phyloP scores from a whole-genome alignment of 2,888 invertebrate genomes.

The Eupithecia centaureata region DNA sequence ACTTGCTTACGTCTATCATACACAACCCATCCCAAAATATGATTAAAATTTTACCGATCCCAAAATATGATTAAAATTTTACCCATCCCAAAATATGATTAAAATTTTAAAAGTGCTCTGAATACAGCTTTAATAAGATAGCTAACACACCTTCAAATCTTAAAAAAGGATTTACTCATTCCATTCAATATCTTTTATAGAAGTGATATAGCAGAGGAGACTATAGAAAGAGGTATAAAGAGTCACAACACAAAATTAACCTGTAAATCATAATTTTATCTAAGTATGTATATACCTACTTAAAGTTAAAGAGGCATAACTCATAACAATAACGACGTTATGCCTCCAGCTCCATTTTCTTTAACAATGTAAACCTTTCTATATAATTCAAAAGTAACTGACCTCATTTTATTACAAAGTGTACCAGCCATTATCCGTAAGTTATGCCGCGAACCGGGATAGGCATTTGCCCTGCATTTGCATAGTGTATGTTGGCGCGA shows the following conservation, averaged over 20 bases:
- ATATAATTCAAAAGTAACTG: slow-evolving; percentile 9
- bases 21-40: too few relatives aligned
- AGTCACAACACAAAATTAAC: neutral
- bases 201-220: neutral
- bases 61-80: too few relatives aligned
- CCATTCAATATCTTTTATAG: neutral
- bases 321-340: neutral
- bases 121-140: slow-evolving; percentile 9
- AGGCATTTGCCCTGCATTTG: slow-evolving; percentile 40
- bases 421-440: slow-evolving; percentile 10
- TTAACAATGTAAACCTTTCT: slow-evolving; percentile 5
- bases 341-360: neutral
- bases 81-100: slow-evolving; percentile 40
- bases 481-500: slow-evolving; percentile 42
- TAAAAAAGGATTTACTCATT: neutral
- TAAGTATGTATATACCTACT: neutral
- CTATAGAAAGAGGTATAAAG: neutral
- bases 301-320: neutral
- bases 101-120: slow-evolving; percentile 42
- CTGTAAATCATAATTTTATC: neutral
- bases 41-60: too few relatives aligned
- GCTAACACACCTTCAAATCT: slow-evolving; percentile 6
- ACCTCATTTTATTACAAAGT: slow-evolving; percentile 12
- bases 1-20: slow-evolving; percentile 31
- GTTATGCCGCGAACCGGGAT: slow-evolving; percentile 21